Evolutionary conservation across 2,888 invertebrate genomes (phyloP).

Genomic region (Elgonia sp.): DNA sequence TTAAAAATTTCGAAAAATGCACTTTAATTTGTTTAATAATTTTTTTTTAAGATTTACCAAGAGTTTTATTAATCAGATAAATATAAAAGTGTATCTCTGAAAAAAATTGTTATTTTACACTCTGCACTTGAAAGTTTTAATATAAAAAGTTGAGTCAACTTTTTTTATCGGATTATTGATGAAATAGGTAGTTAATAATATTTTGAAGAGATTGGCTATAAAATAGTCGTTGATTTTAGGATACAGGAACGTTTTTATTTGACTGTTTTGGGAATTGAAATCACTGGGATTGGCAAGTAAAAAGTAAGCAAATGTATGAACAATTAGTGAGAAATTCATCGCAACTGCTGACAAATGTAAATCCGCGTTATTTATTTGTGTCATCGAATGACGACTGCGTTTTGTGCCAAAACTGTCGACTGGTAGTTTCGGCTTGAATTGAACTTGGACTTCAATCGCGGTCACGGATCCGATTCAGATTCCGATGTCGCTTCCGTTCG

Average conservation of each 20-base stretch:
- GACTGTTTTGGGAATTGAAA: background rate
- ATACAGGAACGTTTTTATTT: too few relatives aligned
- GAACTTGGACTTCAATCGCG: constrained; percentile 73
- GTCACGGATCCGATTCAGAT: constrained; percentile 75
- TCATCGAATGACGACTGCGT: constrained; percentile 62
- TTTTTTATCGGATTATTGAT: constrained; percentile 2
- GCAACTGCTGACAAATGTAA: constrained; percentile 58
- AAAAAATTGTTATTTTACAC: background rate
- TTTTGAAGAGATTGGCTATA: background rate
- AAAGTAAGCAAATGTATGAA: constrained; percentile 32
- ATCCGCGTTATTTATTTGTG: constrained; percentile 63
- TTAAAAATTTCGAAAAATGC: too few relatives aligned
- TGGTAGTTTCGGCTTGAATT: constrained; percentile 66
- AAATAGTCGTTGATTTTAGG: too few relatives aligned
- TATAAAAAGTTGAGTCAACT: background rate
- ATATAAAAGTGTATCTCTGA: background rate
- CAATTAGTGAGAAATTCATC: constrained; percentile 50
- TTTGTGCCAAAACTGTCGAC: constrained; percentile 66
- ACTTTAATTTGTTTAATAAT: too few relatives aligned
- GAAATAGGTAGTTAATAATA: background rate
- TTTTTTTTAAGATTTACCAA: too few relatives aligned
- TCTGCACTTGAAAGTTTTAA: background rate
- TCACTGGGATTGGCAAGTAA: background rate
- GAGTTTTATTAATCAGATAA: background rate
- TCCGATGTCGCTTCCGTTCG: constrained; percentile 72